These are phyloP conservation scores for Nysson spinosus DNA, from an alignment of 2,888 invertebrate species.

Conservation along the genomic window DNA sequence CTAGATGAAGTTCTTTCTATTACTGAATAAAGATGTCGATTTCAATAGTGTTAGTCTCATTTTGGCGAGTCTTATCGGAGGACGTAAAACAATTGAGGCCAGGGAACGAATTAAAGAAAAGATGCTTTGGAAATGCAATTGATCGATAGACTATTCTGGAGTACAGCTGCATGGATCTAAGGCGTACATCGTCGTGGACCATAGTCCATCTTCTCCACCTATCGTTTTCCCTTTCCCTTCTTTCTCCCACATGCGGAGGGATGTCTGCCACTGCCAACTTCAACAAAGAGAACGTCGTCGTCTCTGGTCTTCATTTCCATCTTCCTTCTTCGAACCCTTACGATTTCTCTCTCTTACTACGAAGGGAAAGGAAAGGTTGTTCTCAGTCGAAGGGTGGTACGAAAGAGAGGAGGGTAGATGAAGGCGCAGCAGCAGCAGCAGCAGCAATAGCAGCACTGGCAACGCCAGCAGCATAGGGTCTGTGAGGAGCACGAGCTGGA, in stretches of 20 bases:
- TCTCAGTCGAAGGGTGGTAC: neutral
- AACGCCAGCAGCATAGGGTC: constrained; percentile 1
- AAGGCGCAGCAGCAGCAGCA: constrained; percentile 20
- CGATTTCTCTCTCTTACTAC: neutral
- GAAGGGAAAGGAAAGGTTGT: no score
- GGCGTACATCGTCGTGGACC: constrained; percentile 26
- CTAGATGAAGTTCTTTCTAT: no score
- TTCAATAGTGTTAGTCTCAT: no score
- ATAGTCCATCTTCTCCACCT: constrained; percentile 6
- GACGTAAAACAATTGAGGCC: neutral
- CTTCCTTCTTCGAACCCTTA: neutral
- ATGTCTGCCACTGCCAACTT: constrained; percentile 44
- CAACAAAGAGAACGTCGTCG: constrained; percentile 37
- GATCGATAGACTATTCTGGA: constrained; percentile 21
- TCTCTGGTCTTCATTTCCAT: constrained; percentile 15
- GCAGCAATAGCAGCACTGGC: constrained; percentile 15
- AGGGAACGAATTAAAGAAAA: no score
- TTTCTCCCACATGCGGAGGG: constrained; percentile 20
- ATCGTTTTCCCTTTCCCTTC: neutral
- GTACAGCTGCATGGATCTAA: constrained; percentile 19
- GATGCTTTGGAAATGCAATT: constrained; percentile 32
- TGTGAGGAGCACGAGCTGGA: neutral
- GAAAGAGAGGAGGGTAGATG: constrained; percentile 5
- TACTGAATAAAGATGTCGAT: no score
- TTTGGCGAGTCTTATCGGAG: neutral